Conservation (phyloP, 2,113 vertebrate species). For the Meleagris gallopavo region DNA sequence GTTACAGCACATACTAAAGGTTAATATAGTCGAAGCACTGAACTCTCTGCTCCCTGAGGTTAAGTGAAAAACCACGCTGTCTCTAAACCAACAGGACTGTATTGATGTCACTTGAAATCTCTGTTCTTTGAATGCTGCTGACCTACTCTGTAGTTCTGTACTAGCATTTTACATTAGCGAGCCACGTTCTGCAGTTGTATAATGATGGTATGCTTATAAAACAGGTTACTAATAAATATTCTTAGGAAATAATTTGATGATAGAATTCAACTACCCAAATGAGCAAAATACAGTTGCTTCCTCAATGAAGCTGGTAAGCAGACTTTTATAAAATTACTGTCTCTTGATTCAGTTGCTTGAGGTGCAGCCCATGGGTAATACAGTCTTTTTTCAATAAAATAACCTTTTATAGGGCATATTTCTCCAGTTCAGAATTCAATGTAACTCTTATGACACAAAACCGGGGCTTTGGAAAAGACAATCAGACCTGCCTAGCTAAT, state of each 20-base stretch:
- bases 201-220: neutral
- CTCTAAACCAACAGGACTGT: conserved; percentile 6
- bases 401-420: conserved; percentile 17
- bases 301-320: conserved; percentile 15
- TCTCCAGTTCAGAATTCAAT: neutral
- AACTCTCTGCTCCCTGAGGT: conserved; percentile 8
- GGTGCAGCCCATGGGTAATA: conserved; percentile 12
- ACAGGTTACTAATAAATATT: neutral
- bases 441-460: neutral
- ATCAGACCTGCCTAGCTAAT: neutral
- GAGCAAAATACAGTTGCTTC: neutral
- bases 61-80: neutral
- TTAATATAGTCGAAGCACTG: conserved; percentile 31
- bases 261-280: neutral
- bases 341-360: conserved; percentile 40
- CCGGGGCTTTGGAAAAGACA: neutral
- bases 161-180: neutral
- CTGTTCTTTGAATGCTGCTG: neutral
- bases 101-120: conserved; percentile 2
- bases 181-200: neutral
- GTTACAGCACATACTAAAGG: conserved; percentile 3
- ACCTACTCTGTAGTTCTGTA: neutral
- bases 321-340: conserved; percentile 41
- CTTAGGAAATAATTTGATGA: neutral
- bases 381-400: conserved; percentile 25